These are phyloP conservation scores for Sebastes vulpes DNA, from an alignment of 2,797 vertebrate genomes.

Conservation along the genomic window DNA sequence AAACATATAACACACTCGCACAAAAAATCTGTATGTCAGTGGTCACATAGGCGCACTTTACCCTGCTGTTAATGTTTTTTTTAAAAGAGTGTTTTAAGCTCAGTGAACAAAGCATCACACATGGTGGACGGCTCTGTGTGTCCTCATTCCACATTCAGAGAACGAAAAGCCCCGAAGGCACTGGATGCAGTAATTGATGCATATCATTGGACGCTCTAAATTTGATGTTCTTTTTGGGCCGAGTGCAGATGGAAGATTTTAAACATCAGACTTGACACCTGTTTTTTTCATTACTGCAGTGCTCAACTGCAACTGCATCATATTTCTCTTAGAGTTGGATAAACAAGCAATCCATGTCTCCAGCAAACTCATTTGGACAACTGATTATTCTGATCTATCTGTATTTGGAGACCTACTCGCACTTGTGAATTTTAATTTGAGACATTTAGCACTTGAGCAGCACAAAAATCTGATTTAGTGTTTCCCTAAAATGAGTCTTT, in stretches of 20 bases:
- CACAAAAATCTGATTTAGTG: neutral
- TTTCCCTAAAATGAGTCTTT: neutral
- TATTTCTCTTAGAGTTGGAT: constrained; percentile 14
- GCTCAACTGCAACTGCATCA: constrained; percentile 1
- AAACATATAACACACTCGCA: neutral
- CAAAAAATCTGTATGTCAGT: neutral
- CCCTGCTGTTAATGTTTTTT: neutral
- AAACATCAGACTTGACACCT: constrained; percentile 55
- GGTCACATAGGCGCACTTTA: neutral
- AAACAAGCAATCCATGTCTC: neutral
- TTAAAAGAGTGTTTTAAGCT: neutral
- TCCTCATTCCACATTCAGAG: constrained; percentile 58
- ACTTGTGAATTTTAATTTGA: neutral
- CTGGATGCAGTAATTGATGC: constrained; percentile 64
- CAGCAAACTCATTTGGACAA: neutral
- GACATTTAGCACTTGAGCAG: neutral
- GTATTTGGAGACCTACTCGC: neutral
- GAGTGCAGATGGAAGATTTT: constrained; percentile 50
- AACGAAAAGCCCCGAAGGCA: constrained; percentile 50
- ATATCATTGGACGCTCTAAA: constrained; percentile 49
- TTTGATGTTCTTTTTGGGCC: constrained; percentile 53
- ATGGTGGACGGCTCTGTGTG: neutral
- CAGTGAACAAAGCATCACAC: constrained; percentile 28
- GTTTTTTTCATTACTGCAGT: constrained; percentile 53
- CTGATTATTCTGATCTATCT: neutral